phyloP scores from a whole-genome alignment of 1,140 invertebrate genomes.

The Stegodyphus mimosarum region DNA sequence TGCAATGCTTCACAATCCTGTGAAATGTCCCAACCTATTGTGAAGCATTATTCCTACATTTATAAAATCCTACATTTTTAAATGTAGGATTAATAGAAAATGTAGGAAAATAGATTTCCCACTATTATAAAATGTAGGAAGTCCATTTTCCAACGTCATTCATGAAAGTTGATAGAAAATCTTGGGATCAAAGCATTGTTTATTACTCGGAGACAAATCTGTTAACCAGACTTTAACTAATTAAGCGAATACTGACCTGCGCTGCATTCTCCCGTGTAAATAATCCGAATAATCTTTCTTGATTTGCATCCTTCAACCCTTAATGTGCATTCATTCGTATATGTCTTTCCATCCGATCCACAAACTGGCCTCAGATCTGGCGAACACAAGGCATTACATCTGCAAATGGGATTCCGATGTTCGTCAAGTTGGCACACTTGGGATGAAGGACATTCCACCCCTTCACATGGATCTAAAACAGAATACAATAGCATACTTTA shows the following conservation, averaged over 20 bases:
- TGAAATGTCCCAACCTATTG: too few relatives aligned
- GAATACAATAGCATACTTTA: slow-evolving; percentile 3
- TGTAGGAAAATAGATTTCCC: too few relatives aligned
- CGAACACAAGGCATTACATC: slow-evolving; percentile 82
- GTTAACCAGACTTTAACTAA: too few relatives aligned
- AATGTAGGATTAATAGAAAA: too few relatives aligned
- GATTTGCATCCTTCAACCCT: slow-evolving; percentile 80
- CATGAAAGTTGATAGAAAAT: too few relatives aligned
- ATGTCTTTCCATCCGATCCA: slow-evolving; percentile 82
- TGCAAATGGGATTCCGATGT: slow-evolving; percentile 81
- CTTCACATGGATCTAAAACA: slow-evolving; percentile 82
- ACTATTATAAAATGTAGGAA: too few relatives aligned
- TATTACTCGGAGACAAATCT: too few relatives aligned
- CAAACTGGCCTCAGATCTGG: slow-evolving; percentile 85
- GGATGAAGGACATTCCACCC: slow-evolving; percentile 78
- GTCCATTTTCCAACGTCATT: too few relatives aligned
- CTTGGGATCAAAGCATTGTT: too few relatives aligned
- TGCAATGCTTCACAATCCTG: too few relatives aligned
- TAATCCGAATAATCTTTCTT: slow-evolving; percentile 78
- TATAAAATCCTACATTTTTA: too few relatives aligned
- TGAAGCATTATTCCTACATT: too few relatives aligned
- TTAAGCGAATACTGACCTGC: slow-evolving; percentile 73
- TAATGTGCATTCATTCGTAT: slow-evolving; percentile 85
- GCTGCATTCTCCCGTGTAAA: slow-evolving; percentile 82
- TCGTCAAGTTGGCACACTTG: slow-evolving; percentile 86